These are phyloP conservation scores for Subanguina moxae DNA, from an alignment of 1,140 invertebrate genomes.

Conservation along the genomic window DNA sequence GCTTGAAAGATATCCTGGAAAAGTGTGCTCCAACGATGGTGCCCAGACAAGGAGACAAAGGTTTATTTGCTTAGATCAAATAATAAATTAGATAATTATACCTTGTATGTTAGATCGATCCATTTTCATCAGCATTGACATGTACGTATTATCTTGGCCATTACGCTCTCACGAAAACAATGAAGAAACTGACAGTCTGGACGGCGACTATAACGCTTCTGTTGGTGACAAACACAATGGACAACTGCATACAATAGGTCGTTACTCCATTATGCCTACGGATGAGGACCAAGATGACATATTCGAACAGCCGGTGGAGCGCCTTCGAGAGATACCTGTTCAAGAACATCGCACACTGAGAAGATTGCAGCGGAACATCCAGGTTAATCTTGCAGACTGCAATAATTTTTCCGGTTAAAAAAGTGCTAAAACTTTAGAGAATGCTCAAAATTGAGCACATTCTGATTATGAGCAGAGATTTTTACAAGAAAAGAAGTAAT, in stretches of 20 bases:
- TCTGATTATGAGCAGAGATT: slow-evolving; percentile 33
- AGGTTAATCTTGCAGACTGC: no score
- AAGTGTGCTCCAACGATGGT: slow-evolving; percentile 12
- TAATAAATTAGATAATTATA: no score
- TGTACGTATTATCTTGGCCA: slow-evolving; percentile 48
- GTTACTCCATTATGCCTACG: background rate
- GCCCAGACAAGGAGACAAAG: no score
- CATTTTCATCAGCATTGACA: slow-evolving; percentile 19
- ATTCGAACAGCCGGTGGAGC: slow-evolving; percentile 16
- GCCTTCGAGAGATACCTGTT: slow-evolving; percentile 24
- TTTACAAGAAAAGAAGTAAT: slow-evolving; percentile 18
- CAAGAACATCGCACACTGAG: slow-evolving; percentile 21
- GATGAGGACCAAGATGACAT: slow-evolving; percentile 18
- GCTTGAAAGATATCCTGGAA: slow-evolving; percentile 27
- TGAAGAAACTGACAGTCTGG: slow-evolving; percentile 19
- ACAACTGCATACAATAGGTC: background rate
- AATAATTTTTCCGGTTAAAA: no score
- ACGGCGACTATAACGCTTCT: slow-evolving; percentile 8
- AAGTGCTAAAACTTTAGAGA: background rate
- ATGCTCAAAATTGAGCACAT: slow-evolving; percentile 39
- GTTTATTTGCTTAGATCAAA: no score
- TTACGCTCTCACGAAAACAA: slow-evolving; percentile 34
- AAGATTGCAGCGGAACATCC: slow-evolving; percentile 25
- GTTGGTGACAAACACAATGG: background rate
- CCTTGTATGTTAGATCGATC: slow-evolving; percentile 1